Percentiles rank a stretch among this genome's conserved stretches.
phyloP scores from a whole-genome alignment of 2,888 invertebrate genomes.

The Tetropium fuscum region DNA sequence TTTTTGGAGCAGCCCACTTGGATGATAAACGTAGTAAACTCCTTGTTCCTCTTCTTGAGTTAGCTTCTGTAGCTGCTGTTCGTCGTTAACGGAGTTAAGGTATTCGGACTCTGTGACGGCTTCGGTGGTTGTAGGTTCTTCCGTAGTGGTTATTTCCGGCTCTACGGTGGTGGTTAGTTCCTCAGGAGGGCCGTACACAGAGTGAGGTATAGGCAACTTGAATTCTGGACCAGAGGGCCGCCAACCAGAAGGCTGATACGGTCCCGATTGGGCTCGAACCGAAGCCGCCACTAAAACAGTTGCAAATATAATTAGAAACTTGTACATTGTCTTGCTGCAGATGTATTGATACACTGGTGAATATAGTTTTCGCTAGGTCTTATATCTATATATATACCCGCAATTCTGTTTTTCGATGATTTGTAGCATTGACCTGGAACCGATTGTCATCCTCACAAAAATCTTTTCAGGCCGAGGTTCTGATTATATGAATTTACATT shows the following conservation, averaged over 20 bases:
- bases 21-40: conserved; percentile 75
- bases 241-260: conserved; percentile 61
- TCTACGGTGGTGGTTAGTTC: conserved; percentile 42
- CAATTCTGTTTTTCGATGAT: not conserved
- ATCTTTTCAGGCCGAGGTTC: conserved; percentile 17
- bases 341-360: not conserved
- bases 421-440: conserved; percentile 24
- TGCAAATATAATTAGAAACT: not conserved
- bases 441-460: conserved; percentile 13
- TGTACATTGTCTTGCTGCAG: conserved; percentile 3
- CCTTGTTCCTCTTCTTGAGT: conserved; percentile 62
- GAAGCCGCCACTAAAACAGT: not conserved
- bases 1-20: conserved; percentile 73
- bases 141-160: conserved; percentile 50
- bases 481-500: conserved; percentile 27
- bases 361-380: no score
- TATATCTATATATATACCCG: not conserved
- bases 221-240: conserved; percentile 62
- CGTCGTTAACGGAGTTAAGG: conserved; percentile 21
- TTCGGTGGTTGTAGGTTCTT: conserved; percentile 28
- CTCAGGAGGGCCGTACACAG: conserved; percentile 60
- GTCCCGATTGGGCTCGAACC: conserved; percentile 41
- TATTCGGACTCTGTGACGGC: conserved; percentile 33
- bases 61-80: conserved; percentile 44
- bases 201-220: conserved; percentile 52